phyloP scores from a whole-genome alignment of 2,797 vertebrate genomes.

The Crax fasciolata region DNA sequence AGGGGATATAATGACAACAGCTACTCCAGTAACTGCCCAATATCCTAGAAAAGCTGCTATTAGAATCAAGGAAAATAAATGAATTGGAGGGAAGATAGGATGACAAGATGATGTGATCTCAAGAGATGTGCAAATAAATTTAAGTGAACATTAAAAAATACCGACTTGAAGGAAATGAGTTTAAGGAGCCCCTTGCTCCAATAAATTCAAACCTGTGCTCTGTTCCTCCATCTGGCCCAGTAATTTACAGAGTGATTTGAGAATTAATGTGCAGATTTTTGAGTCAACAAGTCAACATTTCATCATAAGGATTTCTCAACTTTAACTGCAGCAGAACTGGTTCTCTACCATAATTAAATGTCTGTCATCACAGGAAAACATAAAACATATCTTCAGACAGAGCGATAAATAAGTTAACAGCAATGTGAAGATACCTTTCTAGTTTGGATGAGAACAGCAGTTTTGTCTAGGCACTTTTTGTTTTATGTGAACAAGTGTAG shows the following conservation, averaged over 20 bases:
- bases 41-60: neutral
- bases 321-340: neutral
- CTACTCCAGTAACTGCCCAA: neutral
- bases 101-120: neutral
- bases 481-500: neutral
- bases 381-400: neutral
- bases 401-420: neutral
- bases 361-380: neutral
- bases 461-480: neutral
- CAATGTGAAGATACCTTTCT: neutral
- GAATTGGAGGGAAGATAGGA: neutral
- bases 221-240: neutral
- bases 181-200: neutral
- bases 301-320: neutral
- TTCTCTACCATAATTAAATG: neutral
- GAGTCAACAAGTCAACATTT: neutral
- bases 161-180: neutral
- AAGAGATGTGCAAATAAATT: neutral
- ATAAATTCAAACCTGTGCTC: neutral
- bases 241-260: neutral
- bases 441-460: neutral
- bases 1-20: neutral
- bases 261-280: neutral
- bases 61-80: neutral
- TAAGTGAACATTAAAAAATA: neutral